Evolutionary conservation across 1,140 invertebrate species (phyloP).

Genomic region (Conus ventricosus): DNA sequence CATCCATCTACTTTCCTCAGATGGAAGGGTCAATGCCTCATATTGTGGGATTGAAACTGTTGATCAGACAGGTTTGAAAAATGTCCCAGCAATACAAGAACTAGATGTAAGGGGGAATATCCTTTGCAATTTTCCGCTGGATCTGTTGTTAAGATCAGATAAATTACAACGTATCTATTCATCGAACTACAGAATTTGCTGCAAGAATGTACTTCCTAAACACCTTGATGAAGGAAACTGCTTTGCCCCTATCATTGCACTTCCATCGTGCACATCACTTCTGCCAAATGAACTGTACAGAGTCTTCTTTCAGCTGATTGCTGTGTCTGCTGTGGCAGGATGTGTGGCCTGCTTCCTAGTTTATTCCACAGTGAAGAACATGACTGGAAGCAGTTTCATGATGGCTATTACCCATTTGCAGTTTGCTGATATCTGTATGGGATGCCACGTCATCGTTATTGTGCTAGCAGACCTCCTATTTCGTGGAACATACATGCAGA

Average conservation of each 20-base stretch:
- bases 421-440: no score
- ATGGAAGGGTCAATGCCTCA: slow-evolving; percentile 8
- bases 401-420: no score
- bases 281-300: slow-evolving; percentile 40
- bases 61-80: slow-evolving; percentile 2
- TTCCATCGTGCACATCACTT: slow-evolving; percentile 55
- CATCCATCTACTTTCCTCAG: neutral
- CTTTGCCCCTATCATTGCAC: neutral
- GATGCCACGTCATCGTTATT: no score
- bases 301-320: slow-evolving; percentile 48
- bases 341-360: slow-evolving; percentile 31
- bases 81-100: neutral
- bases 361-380: neutral
- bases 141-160: slow-evolving; percentile 7
- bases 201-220: slow-evolving; percentile 36
- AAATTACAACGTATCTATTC: slow-evolving; percentile 29
- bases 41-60: neutral
- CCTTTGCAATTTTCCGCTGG: slow-evolving; percentile 25
- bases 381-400: slow-evolving; percentile 36
- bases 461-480: no score
- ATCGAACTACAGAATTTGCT: slow-evolving; percentile 48
- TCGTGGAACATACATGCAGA: neutral
- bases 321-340: slow-evolving; percentile 39
- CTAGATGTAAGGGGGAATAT: slow-evolving; percentile 21
- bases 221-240: neutral